A percentile compares a stretch with the other conserved stretches of the same genome.
These are phyloP conservation scores for Plectus sambesii DNA, from an alignment of 1,140 invertebrate genomes.

Conservation along the genomic window DNA sequence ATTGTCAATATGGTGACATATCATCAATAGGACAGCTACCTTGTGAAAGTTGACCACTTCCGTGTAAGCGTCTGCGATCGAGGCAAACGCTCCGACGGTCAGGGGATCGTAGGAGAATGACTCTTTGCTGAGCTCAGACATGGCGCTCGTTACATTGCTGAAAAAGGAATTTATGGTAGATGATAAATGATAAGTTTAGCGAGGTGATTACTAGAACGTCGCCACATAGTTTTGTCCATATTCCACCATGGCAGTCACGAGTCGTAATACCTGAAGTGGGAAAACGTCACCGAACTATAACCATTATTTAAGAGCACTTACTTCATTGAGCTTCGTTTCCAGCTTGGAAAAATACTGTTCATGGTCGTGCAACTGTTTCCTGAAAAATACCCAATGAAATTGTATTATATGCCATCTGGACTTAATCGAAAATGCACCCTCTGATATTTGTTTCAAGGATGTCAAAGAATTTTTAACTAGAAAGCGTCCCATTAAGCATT, in stretches of 20 bases:
- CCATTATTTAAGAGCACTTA: constrained; percentile 11
- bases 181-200: constrained; percentile 8
- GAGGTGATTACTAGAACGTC: constrained; percentile 21
- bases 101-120: constrained; percentile 22
- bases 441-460: no score
- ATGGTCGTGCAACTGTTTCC: constrained; percentile 8
- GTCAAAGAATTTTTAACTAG: no score
- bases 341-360: constrained; percentile 27
- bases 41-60: constrained; percentile 37
- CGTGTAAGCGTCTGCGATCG: constrained; percentile 34
- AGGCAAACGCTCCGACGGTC: constrained; percentile 22
- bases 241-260: constrained; percentile 22
- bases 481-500: no score
- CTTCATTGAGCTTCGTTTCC: constrained; percentile 30
- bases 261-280: constrained; percentile 19
- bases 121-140: constrained; percentile 31
- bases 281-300: constrained; percentile 1
- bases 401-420: no score
- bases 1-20: no score
- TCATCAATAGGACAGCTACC: no score
- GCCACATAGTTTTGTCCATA: constrained; percentile 28
- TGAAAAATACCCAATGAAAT: no score
- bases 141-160: constrained; percentile 30
- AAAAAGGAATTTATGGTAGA: constrained; percentile 7
- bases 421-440: no score